Evolutionary conservation across 2,888 invertebrate species (phyloP).

Genomic region (Polyploca ridens): DNA sequence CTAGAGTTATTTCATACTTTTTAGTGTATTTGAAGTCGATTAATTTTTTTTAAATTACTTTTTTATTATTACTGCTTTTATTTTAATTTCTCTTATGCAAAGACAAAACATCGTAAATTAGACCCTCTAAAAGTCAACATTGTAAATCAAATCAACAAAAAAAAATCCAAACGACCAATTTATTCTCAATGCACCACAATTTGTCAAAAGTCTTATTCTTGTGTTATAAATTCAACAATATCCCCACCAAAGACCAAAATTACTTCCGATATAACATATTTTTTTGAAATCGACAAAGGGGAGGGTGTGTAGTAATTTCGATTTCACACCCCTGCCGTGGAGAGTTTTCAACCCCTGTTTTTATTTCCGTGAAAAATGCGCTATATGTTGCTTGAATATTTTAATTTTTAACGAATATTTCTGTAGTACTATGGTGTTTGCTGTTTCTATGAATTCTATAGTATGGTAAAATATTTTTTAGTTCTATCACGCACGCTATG

Average conservation of each 20-base stretch:
- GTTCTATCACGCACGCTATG: neutral
- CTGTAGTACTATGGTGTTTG: neutral
- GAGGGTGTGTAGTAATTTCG: slow-evolving; percentile 46
- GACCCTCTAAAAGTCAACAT: no score
- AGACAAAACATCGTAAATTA: no score
- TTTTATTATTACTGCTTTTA: no score
- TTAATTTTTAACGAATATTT: slow-evolving; percentile 34
- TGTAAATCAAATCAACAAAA: no score
- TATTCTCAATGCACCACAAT: neutral
- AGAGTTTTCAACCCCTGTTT: slow-evolving; percentile 51
- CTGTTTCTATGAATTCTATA: slow-evolving; percentile 12
- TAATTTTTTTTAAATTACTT: no score
- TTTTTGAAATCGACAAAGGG: slow-evolving; percentile 48
- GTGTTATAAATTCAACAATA: slow-evolving; percentile 25
- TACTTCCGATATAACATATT: slow-evolving; percentile 38
- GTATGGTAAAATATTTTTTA: slow-evolving; percentile 2
- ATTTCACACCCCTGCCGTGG: slow-evolving; percentile 52
- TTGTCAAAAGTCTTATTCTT: slow-evolving; percentile 15
- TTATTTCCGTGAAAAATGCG: slow-evolving; percentile 51
- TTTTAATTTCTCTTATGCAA: no score
- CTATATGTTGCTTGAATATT: slow-evolving; percentile 45
- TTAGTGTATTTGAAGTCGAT: no score
- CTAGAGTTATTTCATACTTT: no score
- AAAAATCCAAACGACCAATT: neutral
- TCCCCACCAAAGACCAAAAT: slow-evolving; percentile 34